Percentiles rank a stretch among this genome's conserved stretches.
These are phyloP conservation scores for Oegoconia quadripuncta DNA, from an alignment of 2,888 invertebrate genomes.

Conservation along the genomic window DNA sequence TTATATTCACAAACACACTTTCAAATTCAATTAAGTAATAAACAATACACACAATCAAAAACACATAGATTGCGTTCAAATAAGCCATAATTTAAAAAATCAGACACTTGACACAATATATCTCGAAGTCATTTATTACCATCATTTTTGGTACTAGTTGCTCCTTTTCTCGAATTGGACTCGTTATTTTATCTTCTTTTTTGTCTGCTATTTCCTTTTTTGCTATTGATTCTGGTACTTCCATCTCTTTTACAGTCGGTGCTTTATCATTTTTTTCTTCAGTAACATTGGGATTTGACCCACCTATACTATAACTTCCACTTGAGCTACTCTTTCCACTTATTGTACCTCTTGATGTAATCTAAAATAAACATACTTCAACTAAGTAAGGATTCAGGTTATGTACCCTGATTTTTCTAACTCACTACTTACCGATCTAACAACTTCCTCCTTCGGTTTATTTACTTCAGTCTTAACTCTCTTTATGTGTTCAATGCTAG, in stretches of 20 bases:
- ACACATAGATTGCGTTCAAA: no score
- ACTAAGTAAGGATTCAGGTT: no score
- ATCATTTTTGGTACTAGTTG: conserved; percentile 65
- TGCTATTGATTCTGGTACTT: conserved; percentile 43
- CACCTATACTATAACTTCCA: conserved; percentile 73
- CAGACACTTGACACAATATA: no score
- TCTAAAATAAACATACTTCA: conserved; percentile 30
- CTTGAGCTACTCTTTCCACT: conserved; percentile 75
- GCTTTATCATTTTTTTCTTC: conserved; percentile 50
- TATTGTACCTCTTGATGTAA: conserved; percentile 47
- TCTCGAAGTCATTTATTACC: conserved; percentile 44
- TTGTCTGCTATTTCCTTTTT: conserved; percentile 34
- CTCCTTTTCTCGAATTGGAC: conserved; percentile 44
- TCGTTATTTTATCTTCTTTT: conserved; percentile 43
- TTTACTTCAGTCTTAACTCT: conserved; percentile 71
- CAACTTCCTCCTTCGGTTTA: conserved; percentile 54
- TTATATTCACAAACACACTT: no score
- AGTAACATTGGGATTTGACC: conserved; percentile 67
- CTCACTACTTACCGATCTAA: conserved; percentile 42
- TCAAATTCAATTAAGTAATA: no score
- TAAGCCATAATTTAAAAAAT: no score
- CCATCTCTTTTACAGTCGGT: conserved; percentile 45
- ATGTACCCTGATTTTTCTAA: no score
- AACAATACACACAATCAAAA: not conserved
- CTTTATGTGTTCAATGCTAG: conserved; percentile 50